Evolutionary conservation across 2,113 vertebrate genomes (phyloP), one percentile per base, ranked within the genome.

Genomic region (Larimichthys polyactis): DNA sequence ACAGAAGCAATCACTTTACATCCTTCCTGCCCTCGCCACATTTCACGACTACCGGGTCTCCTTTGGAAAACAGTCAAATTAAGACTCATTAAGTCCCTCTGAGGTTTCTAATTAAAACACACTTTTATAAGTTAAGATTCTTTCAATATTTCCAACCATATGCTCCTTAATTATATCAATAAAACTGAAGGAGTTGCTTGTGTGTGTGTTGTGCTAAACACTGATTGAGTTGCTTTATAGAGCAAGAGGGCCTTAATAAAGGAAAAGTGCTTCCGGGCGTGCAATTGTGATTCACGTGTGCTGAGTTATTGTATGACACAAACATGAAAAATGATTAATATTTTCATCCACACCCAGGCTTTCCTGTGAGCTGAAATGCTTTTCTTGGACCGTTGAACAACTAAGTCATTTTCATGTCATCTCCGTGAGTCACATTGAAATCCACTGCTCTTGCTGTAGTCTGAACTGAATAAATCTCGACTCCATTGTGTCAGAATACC

Each of bases 51-150:
- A 83, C 91, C 87, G 69, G 86, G 67, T 83, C 77, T 90, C 77
- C 71, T 89, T 71, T 93, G 90, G 91, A 92, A 91, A 92, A 88
- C 86, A 88, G 87, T 92, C 92, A 90, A 91, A 92, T 93, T 92
- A 88, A 91, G 82, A 44, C 82, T 88, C 93, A 93, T 92, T 93
- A 92, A 83, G 87, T 71, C 84, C 69, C 81, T 92, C 87, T 88
- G 89, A 84, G 89, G 93, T 88, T 93, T 91, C 84, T 89, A 88
- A 93, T 93, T 94, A 88, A 89, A 87, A 85, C 71, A 57, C 74
- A 7, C 72, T 86, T 93, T 85, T 78, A 93, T 81, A 79, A 75
- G 86, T 86, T 63, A 65, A 86, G 82, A 86, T 89, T 89, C 84
- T 44, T 92, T 86, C 87, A 74, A 79, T 90, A 92, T 90, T 91